These are phyloP conservation scores for Sceloporus undulatus DNA, from an alignment of 2,113 vertebrate species.

Conservation along the genomic window DNA sequence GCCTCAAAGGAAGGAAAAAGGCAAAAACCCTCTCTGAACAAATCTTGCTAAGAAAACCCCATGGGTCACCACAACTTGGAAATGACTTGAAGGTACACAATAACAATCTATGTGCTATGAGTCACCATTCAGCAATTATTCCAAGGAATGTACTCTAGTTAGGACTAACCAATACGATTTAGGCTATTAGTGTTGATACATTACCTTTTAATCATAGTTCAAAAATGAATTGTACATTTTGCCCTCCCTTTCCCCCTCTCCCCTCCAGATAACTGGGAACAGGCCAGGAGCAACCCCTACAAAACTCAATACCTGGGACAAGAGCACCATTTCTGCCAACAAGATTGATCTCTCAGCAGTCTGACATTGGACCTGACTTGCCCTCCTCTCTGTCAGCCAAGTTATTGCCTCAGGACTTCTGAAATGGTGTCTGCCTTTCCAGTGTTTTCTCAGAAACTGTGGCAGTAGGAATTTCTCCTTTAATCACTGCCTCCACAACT, in stretches of 20 bases:
- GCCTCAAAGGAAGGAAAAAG: too few species aligned
- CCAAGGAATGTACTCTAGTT: too few species aligned
- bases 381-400: background rate
- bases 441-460: slow-evolving; percentile 34
- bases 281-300: slow-evolving; percentile 85
- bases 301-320: slow-evolving; percentile 93
- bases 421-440: slow-evolving; percentile 12
- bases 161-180: too few species aligned
- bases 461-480: slow-evolving; percentile 38
- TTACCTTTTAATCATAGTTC: too few species aligned
- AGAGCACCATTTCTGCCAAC: slow-evolving; percentile 91
- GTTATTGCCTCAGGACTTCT: slow-evolving; percentile 38
- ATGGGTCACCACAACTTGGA: too few species aligned
- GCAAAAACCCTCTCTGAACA: too few species aligned
- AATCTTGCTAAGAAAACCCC: too few species aligned
- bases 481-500: slow-evolving; percentile 50
- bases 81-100: too few species aligned
- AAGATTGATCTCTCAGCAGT: slow-evolving; percentile 91
- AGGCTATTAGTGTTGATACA: too few species aligned
- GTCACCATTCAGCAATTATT: too few species aligned
- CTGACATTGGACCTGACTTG: slow-evolving; percentile 64
- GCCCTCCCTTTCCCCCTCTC: background rate
- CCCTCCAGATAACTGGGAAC: slow-evolving; percentile 89
- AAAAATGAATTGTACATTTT: background rate
- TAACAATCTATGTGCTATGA: too few species aligned